Base-by-base conservation (phyloP, 2,797 vertebrate genomes). In the Myotis pilosus region DNA sequence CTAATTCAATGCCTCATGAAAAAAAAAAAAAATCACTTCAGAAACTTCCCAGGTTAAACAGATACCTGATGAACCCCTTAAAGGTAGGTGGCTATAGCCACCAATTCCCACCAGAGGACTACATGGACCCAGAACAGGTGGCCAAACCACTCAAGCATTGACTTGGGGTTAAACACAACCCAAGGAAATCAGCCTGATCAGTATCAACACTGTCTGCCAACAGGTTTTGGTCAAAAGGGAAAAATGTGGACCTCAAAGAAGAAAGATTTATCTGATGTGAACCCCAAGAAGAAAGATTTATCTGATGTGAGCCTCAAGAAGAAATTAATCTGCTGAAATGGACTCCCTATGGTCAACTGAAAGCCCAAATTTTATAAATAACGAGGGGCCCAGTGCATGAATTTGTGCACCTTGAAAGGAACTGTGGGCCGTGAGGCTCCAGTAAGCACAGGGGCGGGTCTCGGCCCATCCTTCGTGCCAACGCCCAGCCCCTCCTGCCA, bases 381-480 rank as follows among this genome's bases (percentile, higher is more conserved):
- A 30, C 25, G 30, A 60, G 12, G 28, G 12, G 25, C 28, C 60
- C 25, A 25, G 11, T 60, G 57, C 25, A 60, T 13, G 12, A 60
- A 60, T 60, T 30, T 12, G 12, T 60, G 25, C 57, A 60, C 57
- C 57, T 62, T 62, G 60, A 30, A 62, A 13, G 57, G 25, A 60
- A 60, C 57, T 60, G 11, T 60, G 25, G 25, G 11, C 25, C 6
- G 1, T 0, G 12, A 30, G 25, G 55, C 55, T 57, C 3, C 55
- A 57, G 55, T 28, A 60, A 25, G 10, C 57, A 60, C 57, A 13
- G 57, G 57, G 57, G 25, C 2, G 0, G 57, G 23, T 28, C 57
- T 60, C 0, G 4, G 25, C 25, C 10, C 57, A 60, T 60, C 57
- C 10, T 12, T 10, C 5, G 2, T 0, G 1, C 57, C 5, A 60